A percentile compares a stretch with the other conserved stretches of the same genome.
phyloP scores from a whole-genome alignment of 2,797 vertebrate genomes.

The Dicrostonyx torquatus region DNA sequence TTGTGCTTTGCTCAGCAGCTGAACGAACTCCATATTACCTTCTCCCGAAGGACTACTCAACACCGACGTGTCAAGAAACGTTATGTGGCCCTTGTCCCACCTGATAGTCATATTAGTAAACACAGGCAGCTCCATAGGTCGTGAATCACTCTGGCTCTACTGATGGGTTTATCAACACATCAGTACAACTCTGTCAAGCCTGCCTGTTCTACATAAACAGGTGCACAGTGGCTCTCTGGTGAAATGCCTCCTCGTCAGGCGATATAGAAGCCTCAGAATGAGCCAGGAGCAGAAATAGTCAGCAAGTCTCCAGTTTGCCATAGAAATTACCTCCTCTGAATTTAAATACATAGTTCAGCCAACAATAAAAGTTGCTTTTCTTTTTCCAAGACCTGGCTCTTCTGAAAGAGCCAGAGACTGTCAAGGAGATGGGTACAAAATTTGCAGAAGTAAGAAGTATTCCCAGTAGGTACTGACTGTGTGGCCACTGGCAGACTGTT shows the following conservation, averaged over 20 bases:
- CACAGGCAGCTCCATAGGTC: conserved; percentile 74
- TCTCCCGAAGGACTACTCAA: conserved; percentile 83
- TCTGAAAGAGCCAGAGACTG: background rate
- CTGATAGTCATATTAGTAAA: conserved; percentile 86
- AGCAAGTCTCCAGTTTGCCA: background rate
- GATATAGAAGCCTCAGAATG: background rate
- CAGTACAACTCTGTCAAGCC: conserved; percentile 71
- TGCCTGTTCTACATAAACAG: conserved; percentile 80
- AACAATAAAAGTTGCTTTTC: background rate
- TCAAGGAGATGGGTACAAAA: background rate
- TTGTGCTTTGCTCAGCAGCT: conserved; percentile 69
- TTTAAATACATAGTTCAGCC: background rate
- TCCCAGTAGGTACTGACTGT: background rate
- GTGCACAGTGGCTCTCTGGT: conserved; percentile 27
- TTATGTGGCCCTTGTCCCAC: conserved; percentile 85
- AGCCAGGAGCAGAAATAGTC: background rate
- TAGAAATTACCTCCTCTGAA: background rate
- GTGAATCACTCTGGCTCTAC: conserved; percentile 67
- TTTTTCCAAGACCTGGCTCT: background rate
- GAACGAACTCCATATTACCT: conserved; percentile 81
- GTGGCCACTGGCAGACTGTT: background rate
- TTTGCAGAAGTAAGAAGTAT: background rate
- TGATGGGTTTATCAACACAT: conserved; percentile 84
- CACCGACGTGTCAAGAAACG: conserved; percentile 84
- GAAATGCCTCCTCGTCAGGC: background rate